A percentile compares a stretch with the other conserved stretches of the same genome.
phyloP scores from a whole-genome alignment of 2,888 invertebrate species.

The Quadroppia sp. region DNA sequence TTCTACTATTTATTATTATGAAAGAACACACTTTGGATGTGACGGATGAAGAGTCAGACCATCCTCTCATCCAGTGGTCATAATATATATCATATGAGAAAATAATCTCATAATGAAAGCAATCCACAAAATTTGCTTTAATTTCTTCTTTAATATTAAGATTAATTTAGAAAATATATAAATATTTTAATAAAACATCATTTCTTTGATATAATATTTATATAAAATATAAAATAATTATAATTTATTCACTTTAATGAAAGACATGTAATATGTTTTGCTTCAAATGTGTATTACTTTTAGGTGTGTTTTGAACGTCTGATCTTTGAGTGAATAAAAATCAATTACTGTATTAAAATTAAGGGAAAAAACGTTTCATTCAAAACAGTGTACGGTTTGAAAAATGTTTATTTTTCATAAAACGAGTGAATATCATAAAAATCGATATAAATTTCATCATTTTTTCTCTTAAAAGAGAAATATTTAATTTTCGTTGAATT shows the following conservation, averaged over 20 bases:
- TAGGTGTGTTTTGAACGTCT: background rate
- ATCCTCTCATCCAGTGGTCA: background rate
- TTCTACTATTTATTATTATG: slow-evolving; percentile 3
- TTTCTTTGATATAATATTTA: background rate
- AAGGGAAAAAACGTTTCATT: too few relatives aligned
- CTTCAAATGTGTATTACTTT: background rate
- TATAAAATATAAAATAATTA: background rate
- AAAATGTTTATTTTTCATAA: background rate
- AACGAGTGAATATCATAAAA: background rate
- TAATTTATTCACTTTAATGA: background rate
- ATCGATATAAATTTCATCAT: background rate
- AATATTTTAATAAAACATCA: background rate
- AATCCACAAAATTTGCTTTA: background rate
- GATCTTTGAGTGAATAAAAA: background rate
- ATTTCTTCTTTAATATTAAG: background rate
- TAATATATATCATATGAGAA: background rate
- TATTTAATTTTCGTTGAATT: background rate
- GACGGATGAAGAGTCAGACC: background rate
- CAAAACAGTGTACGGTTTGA: background rate
- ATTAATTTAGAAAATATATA: background rate
- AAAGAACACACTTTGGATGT: background rate
- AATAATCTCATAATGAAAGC: background rate
- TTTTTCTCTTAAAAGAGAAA: background rate
- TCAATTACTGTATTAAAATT: too few relatives aligned
- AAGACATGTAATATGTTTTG: background rate